Evolutionary conservation across 2,113 vertebrate species (phyloP).

Genomic region (Alligator mississippiensis): DNA sequence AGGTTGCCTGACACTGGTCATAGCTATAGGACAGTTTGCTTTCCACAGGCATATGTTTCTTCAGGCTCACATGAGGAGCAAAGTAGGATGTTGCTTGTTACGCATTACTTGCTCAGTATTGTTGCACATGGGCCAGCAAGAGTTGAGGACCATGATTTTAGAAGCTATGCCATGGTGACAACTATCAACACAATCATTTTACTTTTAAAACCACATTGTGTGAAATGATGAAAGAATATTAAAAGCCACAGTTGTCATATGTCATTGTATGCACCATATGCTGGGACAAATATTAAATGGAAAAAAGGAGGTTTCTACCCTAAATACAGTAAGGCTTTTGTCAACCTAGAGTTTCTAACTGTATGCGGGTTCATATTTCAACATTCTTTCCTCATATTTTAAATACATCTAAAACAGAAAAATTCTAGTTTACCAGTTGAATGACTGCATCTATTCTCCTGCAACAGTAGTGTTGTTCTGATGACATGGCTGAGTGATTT

Average conservation of each 20-base stretch:
- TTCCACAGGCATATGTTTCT: no score
- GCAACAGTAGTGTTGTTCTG: background rate
- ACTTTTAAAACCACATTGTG: background rate
- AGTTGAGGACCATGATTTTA: no score
- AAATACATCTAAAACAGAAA: background rate
- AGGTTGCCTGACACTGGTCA: no score
- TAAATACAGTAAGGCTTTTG: background rate
- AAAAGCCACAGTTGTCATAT: background rate
- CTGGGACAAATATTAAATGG: background rate
- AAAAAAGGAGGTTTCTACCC: background rate
- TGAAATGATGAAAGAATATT: background rate
- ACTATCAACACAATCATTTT: background rate
- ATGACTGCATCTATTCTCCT: background rate
- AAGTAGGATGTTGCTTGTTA: no score
- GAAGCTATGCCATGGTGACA: background rate
- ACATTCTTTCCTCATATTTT: background rate
- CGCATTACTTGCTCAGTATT: no score
- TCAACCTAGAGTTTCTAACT: fast-evolving
- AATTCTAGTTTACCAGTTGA: background rate
- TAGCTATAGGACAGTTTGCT: no score
- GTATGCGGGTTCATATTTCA: fast-evolving
- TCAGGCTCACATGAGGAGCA: no score
- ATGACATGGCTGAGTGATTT: background rate
- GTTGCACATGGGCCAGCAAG: no score
- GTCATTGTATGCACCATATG: background rate